Base-by-base conservation (phyloP, 2,888 invertebrate genomes). In the Oscheius sp. region DNA sequence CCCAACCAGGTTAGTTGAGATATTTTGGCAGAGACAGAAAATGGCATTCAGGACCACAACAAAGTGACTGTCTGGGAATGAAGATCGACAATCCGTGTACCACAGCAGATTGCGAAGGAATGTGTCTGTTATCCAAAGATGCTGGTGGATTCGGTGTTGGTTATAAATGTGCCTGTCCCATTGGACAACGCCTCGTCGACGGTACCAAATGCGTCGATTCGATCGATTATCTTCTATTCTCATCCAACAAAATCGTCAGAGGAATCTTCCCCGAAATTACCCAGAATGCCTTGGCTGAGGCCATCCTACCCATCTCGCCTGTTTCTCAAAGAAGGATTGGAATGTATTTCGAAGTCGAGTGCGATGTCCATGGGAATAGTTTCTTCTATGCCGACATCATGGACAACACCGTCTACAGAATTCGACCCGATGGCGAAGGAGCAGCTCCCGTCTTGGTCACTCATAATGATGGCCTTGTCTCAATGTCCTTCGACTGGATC, bases 341-440 rank as follows among this genome's bases (percentile, higher is more conserved):
- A 68, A 81, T 81, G 81, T 81, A 81, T 52, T 81, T 81, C 46
- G 81, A 81, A 59, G 93, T 95, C 0, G 87, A 87, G 61, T 89
- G 88, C 69, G 88, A 88, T 74, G 86, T 88, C 6, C 83, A 84
- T 61, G 86, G 87, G 91, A 93, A 94, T 85, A 94, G 94, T 85
- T 95, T 99, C 80, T 99, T 97, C 89, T 98, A 96, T 89, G 97
- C 97, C 0, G 99, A 99, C 89, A 96, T 98, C 0, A 91, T 96
- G 81, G 89, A 89, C 76, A 87, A 89, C 76, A 88, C 89, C 41
- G 89, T 90, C 35, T 89, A 87, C 74, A 81, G 90, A 95, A 96
- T 89, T 58, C 85, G 86, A 23, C 86, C 85, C 6, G 86, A 88
- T 70, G 86, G 86, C 49, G 86, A 87, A 68, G 85, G 86, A n/a